These are phyloP conservation scores for Villa cingulata DNA, from an alignment of 2,888 invertebrate genomes.

Conservation along the genomic window DNA sequence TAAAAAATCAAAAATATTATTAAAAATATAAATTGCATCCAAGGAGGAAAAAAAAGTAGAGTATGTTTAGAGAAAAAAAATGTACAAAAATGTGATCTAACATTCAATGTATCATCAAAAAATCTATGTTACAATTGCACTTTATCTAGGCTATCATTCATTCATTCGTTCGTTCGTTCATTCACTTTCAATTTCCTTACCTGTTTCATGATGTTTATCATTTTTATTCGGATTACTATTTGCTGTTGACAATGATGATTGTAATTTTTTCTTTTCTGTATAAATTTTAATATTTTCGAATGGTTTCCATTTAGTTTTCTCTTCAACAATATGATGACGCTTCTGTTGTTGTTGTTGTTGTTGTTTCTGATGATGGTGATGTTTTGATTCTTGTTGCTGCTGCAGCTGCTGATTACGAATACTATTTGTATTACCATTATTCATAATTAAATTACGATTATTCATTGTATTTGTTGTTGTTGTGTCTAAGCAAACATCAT, in stretches of 20 bases:
- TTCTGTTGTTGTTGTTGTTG: background rate
- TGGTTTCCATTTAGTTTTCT: slow-evolving; percentile 17
- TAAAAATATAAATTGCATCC: too few species aligned
- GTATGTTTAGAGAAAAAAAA: too few species aligned
- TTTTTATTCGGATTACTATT: background rate
- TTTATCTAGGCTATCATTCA: too few species aligned
- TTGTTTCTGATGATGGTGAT: background rate
- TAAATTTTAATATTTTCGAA: slow-evolving; percentile 19
- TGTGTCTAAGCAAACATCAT: slow-evolving; percentile 7
- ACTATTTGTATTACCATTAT: background rate
- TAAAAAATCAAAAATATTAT: too few species aligned
- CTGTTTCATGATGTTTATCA: background rate
- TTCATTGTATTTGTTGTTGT: background rate
- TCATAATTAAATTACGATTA: too few species aligned
- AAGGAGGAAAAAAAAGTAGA: too few species aligned
- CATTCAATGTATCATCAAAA: too few species aligned
- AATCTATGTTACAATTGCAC: too few species aligned
- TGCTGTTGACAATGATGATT: background rate
- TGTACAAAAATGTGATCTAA: too few species aligned
- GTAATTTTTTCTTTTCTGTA: slow-evolving; percentile 13
- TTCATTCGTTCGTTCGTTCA: too few species aligned
- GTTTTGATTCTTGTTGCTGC: background rate
- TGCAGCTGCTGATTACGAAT: background rate
- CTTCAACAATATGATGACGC: background rate
- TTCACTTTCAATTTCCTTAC: background rate